phyloP scores from a whole-genome alignment of 2,888 invertebrate genomes.

The Colostygia pectinataria region DNA sequence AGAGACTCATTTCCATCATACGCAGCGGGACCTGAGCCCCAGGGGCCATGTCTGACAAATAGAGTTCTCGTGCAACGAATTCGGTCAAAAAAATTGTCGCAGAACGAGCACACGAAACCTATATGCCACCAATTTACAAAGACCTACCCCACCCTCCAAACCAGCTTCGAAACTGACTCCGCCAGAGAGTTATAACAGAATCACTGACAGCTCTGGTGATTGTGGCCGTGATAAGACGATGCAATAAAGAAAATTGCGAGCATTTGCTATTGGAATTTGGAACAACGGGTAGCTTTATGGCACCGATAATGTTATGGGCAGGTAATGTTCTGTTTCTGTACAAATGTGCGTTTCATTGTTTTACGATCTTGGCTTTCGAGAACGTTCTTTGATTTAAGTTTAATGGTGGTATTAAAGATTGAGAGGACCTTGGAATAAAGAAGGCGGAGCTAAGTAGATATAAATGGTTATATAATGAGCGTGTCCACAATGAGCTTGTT shows the following conservation, averaged over 20 bases:
- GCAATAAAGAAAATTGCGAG: conserved; percentile 80
- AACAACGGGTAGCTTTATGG: conserved; percentile 74
- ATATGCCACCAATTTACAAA: conserved; percentile 45
- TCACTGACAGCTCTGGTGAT: conserved; percentile 45
- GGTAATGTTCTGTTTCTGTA: conserved; percentile 75
- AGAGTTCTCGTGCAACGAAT: conserved; percentile 72
- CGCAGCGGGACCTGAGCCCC: conserved; percentile 48
- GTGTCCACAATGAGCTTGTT: conserved; percentile 16
- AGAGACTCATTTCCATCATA: conserved; percentile 46
- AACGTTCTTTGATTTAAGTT: conserved; percentile 28
- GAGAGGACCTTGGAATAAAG: conserved; percentile 23
- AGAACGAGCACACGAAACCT: conserved; percentile 63
- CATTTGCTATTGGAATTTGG: conserved; percentile 77
- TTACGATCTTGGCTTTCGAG: conserved; percentile 50
- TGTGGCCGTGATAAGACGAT: conserved; percentile 59
- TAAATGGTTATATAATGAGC: conserved; percentile 27
- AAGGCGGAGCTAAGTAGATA: conserved; percentile 18
- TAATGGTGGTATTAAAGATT: conserved; percentile 33
- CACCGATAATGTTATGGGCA: conserved; percentile 79
- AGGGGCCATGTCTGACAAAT: conserved; percentile 70
- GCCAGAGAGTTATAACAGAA: conserved; percentile 30
- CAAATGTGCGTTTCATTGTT: conserved; percentile 72
- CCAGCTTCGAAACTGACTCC: conserved; percentile 19
- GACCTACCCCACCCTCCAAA: conserved; percentile 41
- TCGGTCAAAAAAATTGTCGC: conserved; percentile 71